A percentile compares a stretch with the other conserved stretches of the same genome.
Evolutionary conservation across 1,140 invertebrate species (phyloP).

Genomic region (Phenacoccus solenopsis): DNA sequence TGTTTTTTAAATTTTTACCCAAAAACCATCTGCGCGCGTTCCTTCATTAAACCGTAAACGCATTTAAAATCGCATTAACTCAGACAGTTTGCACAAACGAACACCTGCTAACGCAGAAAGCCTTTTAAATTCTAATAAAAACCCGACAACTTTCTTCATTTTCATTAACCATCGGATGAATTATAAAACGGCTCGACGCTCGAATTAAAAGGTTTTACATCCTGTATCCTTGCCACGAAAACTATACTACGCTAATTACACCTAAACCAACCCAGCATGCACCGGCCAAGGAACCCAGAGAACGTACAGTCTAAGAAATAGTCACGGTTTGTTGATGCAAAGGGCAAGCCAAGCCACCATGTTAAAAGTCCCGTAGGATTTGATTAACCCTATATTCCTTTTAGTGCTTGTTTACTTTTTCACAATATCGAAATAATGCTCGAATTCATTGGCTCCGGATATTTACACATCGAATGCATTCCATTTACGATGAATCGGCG

Average conservation of each 20-base stretch:
- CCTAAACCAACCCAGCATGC: too few species aligned
- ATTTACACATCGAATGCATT: too few species aligned
- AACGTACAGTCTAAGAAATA: background rate
- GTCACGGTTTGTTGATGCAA: background rate
- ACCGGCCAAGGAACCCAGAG: too few species aligned
- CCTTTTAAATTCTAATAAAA: background rate
- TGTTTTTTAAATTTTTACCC: too few species aligned
- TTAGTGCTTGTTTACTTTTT: background rate
- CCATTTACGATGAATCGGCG: too few species aligned
- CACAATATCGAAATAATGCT: too few species aligned
- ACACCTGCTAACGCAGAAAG: background rate
- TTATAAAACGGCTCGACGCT: background rate
- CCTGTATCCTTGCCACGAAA: background rate
- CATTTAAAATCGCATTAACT: constrained; percentile 3
- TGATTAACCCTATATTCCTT: background rate
- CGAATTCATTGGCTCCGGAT: too few species aligned
- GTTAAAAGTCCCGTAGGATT: background rate
- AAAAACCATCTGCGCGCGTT: background rate
- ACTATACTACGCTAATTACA: background rate
- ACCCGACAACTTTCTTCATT: background rate
- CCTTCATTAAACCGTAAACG: background rate
- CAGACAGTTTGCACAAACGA: background rate
- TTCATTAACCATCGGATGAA: background rate
- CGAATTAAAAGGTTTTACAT: background rate
- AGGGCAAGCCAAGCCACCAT: background rate